Conservation (phyloP, 2,888 invertebrate genomes). For the Blastobasis lacticolella region DNA sequence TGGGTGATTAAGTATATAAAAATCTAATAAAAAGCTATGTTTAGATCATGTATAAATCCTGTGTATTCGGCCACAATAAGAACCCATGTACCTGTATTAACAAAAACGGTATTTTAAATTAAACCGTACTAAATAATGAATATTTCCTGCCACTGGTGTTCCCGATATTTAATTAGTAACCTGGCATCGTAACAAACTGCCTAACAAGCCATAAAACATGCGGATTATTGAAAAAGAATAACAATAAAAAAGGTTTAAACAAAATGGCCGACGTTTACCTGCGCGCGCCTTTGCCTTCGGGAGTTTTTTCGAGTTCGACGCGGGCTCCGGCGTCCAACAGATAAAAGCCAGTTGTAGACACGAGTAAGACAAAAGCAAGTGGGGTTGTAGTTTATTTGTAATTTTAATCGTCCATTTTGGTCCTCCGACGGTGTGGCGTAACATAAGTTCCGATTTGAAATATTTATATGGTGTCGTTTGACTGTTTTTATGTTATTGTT, state of each 20-base stretch:
- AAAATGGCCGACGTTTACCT: slow-evolving; percentile 61
- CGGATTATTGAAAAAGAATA: slow-evolving; percentile 64
- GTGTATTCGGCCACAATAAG: too few species aligned
- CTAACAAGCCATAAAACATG: slow-evolving; percentile 66
- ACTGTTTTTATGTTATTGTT: slow-evolving; percentile 21
- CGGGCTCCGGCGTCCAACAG: slow-evolving; percentile 43
- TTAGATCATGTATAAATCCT: too few species aligned
- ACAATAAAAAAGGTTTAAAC: slow-evolving; percentile 46
- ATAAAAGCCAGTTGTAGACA: slow-evolving; percentile 64
- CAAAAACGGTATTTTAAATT: too few species aligned
- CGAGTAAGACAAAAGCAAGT: slow-evolving; percentile 64
- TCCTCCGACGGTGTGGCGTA: slow-evolving; percentile 36
- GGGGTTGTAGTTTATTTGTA: slow-evolving; percentile 59
- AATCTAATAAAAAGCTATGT: background rate
- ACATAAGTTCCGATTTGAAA: slow-evolving; percentile 37
- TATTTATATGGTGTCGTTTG: slow-evolving; percentile 34
- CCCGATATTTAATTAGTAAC: slow-evolving; percentile 52
- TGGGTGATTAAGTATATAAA: slow-evolving; percentile 1
- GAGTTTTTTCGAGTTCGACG: slow-evolving; percentile 31
- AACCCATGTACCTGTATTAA: too few species aligned
- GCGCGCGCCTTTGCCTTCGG: slow-evolving; percentile 45
- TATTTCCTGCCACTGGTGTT: slow-evolving; percentile 50
- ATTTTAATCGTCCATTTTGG: slow-evolving; percentile 58
- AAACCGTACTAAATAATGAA: slow-evolving; percentile 12
- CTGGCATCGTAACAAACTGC: slow-evolving; percentile 50